These are phyloP conservation scores for Cyclophora albipunctata DNA, from an alignment of 2,888 invertebrate genomes.

Conservation along the genomic window DNA sequence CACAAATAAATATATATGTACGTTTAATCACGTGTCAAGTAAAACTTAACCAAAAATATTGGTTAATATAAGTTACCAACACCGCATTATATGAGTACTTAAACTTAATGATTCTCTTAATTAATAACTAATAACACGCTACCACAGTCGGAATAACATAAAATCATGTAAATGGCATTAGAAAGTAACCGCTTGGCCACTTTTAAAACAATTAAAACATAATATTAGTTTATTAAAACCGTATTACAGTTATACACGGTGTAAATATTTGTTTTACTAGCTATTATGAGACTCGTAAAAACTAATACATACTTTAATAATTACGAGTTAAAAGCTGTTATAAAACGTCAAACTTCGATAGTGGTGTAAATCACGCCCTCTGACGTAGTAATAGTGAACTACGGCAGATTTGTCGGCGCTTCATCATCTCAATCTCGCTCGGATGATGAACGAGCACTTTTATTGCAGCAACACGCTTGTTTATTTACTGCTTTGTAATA, in stretches of 20 bases:
- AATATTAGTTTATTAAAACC: conserved; percentile 33
- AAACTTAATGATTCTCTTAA: no score
- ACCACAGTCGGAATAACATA: background rate
- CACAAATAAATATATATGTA: no score
- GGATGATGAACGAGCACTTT: conserved; percentile 58
- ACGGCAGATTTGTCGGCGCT: conserved; percentile 43
- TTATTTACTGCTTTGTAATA: conserved; percentile 62
- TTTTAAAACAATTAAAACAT: conserved; percentile 21
- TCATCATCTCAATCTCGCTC: conserved; percentile 57
- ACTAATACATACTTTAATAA: conserved; percentile 48
- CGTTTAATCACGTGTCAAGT: no score
- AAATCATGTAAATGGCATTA: background rate
- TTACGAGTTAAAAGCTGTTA: conserved; percentile 31
- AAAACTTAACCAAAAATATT: no score
- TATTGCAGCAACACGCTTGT: conserved; percentile 56
- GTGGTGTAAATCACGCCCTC: conserved; percentile 62
- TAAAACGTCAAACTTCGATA: conserved; percentile 51
- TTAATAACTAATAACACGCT: no score
- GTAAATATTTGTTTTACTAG: conserved; percentile 55
- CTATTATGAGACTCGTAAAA: conserved; percentile 59
- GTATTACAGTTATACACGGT: conserved; percentile 36
- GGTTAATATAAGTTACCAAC: no score
- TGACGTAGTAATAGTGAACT: conserved; percentile 46
- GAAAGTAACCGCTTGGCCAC: background rate
- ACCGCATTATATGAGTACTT: no score